These are phyloP conservation scores for Oikopleura vanhoeffeni DNA, from an alignment of 23 tunicate genomes.

Conservation along the genomic window DNA sequence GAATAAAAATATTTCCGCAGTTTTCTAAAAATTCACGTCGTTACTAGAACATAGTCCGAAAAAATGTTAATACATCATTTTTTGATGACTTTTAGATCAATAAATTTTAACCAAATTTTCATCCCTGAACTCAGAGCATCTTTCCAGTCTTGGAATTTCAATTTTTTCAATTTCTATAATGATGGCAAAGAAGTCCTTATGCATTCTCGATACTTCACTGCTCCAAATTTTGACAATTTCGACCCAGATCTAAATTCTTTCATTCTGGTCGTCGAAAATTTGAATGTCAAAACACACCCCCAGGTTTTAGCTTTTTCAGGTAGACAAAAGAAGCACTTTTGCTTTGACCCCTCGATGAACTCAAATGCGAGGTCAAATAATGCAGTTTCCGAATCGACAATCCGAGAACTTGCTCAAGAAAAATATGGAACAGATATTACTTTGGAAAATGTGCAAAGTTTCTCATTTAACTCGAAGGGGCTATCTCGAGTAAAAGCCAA, in stretches of 20 bases:
- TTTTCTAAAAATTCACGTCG: no score
- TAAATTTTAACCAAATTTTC: no score
- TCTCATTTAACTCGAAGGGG: background rate
- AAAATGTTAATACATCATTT: no score
- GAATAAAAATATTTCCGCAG: no score
- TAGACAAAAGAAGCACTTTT: background rate
- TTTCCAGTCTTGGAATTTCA: background rate
- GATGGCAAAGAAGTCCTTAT: background rate
- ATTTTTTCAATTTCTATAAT: slow-evolving; percentile 6
- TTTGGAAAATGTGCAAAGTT: background rate
- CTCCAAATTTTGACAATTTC: background rate
- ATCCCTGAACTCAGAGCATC: background rate
- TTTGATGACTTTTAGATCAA: no score
- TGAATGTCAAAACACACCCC: background rate
- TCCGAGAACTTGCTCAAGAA: background rate
- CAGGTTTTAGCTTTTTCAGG: background rate
- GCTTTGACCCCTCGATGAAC: slow-evolving; percentile 14
- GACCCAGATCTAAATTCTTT: background rate
- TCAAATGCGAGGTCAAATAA: background rate
- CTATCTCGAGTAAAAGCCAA: background rate
- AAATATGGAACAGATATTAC: background rate
- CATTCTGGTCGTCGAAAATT: background rate
- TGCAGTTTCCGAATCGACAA: background rate
- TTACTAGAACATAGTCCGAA: no score
- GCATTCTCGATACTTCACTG: background rate